phyloP scores from a whole-genome alignment of 2,888 invertebrate genomes.

The Drosophila silvestris region DNA sequence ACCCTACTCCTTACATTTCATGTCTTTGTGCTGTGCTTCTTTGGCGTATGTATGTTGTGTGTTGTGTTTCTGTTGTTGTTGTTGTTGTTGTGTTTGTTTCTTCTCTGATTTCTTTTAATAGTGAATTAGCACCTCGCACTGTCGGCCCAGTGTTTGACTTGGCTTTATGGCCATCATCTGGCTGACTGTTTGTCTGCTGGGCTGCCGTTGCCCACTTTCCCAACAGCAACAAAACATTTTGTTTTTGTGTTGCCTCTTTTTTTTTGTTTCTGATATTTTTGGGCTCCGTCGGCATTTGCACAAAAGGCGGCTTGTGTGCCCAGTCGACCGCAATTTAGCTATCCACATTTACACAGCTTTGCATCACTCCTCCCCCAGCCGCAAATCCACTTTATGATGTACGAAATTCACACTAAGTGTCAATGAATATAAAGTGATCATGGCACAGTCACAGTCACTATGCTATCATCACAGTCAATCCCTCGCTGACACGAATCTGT shows the following conservation, averaged over 20 bases:
- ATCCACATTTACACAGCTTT: slow-evolving; percentile 20
- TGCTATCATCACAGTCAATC: neutral
- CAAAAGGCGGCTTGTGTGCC: slow-evolving; percentile 71
- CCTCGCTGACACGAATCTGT: neutral
- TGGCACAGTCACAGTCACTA: slow-evolving; percentile 44
- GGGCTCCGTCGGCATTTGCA: slow-evolving; percentile 50
- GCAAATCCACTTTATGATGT: slow-evolving; percentile 64
- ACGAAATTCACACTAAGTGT: slow-evolving; percentile 76
- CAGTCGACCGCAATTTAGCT: slow-evolving; percentile 72
- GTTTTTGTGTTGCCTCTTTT: neutral
- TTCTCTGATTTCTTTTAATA: slow-evolving; percentile 81
- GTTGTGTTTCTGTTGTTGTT: neutral
- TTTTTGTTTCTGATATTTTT: neutral
- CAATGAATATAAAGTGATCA: slow-evolving; percentile 81
- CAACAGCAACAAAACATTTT: slow-evolving; percentile 24
- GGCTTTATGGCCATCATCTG: slow-evolving; percentile 60
- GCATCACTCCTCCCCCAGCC: slow-evolving; percentile 24
- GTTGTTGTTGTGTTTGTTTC: slow-evolving; percentile 4
- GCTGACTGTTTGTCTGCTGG: slow-evolving; percentile 34
- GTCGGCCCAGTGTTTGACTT: slow-evolving; percentile 55
- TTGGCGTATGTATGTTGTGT: neutral
- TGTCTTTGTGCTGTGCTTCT: slow-evolving; percentile 27
- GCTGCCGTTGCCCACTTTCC: slow-evolving; percentile 52
- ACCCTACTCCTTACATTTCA: slow-evolving; percentile 10
- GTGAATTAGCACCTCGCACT: slow-evolving; percentile 78